Conservation (phyloP, 2,888 invertebrate species). For the Pseudococcus jackbeardsleyi region DNA sequence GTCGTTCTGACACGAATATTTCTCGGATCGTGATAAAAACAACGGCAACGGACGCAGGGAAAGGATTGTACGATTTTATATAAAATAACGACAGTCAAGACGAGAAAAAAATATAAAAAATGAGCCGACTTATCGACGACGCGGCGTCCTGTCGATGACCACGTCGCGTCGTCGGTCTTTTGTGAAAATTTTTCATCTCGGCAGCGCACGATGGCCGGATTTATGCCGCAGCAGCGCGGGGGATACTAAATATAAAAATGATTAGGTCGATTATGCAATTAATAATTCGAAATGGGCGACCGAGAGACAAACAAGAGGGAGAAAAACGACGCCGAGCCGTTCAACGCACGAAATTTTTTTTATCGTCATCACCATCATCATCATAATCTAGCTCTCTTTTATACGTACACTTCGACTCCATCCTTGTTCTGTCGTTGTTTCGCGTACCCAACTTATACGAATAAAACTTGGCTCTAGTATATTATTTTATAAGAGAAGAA, state of each 20-base stretch:
- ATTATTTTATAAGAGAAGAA: conserved; percentile 31
- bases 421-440: background rate
- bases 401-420: background rate
- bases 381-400: background rate
- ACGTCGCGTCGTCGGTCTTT: background rate
- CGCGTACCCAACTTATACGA: conserved; percentile 12
- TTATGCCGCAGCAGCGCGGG: background rate
- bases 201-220: too few relatives aligned
- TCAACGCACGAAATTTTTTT: background rate
- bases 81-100: background rate
- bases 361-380: background rate
- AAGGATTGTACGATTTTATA: background rate
- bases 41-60: background rate
- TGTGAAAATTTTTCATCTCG: background rate
- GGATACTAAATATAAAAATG: conserved; percentile 43
- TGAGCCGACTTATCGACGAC: background rate
- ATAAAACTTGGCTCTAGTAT: conserved; percentile 45
- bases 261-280: conserved; percentile 49
- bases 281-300: conserved; percentile 32
- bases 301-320: background rate
- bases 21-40: background rate
- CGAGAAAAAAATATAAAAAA: background rate
- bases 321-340: background rate
- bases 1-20: background rate
- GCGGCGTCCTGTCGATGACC: background rate